These are phyloP conservation scores for Cyanistes caeruleus DNA, from an alignment of 2,113 vertebrate species.

Conservation along the genomic window DNA sequence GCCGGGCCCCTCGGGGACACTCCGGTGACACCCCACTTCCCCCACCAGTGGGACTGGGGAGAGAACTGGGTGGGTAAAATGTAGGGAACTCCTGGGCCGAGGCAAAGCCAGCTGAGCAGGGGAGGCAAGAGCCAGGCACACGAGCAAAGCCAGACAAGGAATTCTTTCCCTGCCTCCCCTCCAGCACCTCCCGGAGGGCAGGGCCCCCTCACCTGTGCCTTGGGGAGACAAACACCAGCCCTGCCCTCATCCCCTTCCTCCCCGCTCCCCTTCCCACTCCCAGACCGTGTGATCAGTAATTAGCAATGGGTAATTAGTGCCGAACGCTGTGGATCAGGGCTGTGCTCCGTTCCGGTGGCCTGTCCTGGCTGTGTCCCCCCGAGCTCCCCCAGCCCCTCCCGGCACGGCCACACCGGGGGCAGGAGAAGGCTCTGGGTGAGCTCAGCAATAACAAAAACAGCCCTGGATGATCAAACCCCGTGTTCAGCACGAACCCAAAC, in stretches of 20 bases:
- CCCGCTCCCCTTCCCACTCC: neutral
- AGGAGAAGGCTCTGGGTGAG: neutral
- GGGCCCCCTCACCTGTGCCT: too few relatives aligned
- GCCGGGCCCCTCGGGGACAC: neutral
- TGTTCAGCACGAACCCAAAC: neutral
- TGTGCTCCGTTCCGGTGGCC: fast-evolving
- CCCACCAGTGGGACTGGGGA: too few relatives aligned
- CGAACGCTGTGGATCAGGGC: fast-evolving
- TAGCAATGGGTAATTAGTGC: too few relatives aligned
- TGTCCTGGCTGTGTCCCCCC: neutral
- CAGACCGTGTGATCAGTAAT: too few relatives aligned
- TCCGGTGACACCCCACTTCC: too few relatives aligned
- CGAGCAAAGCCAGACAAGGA: neutral
- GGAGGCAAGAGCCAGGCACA: fast-evolving
- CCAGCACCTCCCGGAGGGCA: neutral
- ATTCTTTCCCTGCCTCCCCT: neutral
- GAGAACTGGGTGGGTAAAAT: neutral
- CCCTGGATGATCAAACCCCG: fast-evolving
- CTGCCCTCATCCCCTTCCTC: neutral
- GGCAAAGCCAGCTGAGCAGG: fast-evolving
- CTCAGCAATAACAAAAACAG: neutral
- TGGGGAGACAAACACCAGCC: neutral
- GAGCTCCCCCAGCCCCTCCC: neutral
- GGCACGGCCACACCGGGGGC: neutral
- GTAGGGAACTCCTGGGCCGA: fast-evolving